Evolutionary conservation across 2,797 vertebrate species (phyloP).

Genomic region (Aeoliscus strigatus): DNA sequence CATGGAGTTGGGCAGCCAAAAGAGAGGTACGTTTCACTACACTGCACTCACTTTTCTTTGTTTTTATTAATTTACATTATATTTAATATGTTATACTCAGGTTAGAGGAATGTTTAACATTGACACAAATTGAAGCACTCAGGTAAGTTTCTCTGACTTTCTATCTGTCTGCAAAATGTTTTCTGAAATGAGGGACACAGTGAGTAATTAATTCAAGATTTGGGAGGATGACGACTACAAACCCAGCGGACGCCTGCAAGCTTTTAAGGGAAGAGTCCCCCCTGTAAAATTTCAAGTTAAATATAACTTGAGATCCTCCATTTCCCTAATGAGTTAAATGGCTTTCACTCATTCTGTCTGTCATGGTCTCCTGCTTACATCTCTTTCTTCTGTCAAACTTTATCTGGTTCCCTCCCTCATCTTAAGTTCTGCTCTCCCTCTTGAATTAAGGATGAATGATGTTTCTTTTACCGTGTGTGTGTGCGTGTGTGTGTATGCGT

Average conservation of each 20-base stretch:
- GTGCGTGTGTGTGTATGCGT: constrained; percentile 44
- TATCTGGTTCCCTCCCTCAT: constrained; percentile 58
- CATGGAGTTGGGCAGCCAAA: constrained; percentile 95
- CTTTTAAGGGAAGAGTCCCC: constrained; percentile 37
- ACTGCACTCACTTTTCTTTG: neutral
- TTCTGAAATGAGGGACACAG: constrained; percentile 19
- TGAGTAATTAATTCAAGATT: constrained; percentile 33
- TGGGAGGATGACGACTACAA: constrained; percentile 23
- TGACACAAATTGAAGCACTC: constrained; percentile 5
- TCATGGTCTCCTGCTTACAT: constrained; percentile 48
- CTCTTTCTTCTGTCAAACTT: constrained; percentile 62
- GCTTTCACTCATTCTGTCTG: constrained; percentile 57
- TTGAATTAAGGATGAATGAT: constrained; percentile 70
- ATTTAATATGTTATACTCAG: too few relatives aligned
- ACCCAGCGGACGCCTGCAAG: constrained; percentile 32
- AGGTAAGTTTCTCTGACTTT: constrained; percentile 2
- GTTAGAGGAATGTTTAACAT: too few relatives aligned
- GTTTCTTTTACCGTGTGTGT: constrained; percentile 54
- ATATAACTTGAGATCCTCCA: constrained; percentile 52
- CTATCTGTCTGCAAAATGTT: constrained; percentile 11
- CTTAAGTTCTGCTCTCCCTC: constrained; percentile 54
- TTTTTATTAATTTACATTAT: constrained; percentile 10
- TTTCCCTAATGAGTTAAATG: constrained; percentile 63
- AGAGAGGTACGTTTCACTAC: constrained; percentile 83
- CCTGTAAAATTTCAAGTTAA: constrained; percentile 51